A percentile compares a stretch with the other conserved stretches of the same genome.
Evolutionary conservation across 2,888 invertebrate genomes (phyloP).

Genomic region (Andrena camellia): DNA sequence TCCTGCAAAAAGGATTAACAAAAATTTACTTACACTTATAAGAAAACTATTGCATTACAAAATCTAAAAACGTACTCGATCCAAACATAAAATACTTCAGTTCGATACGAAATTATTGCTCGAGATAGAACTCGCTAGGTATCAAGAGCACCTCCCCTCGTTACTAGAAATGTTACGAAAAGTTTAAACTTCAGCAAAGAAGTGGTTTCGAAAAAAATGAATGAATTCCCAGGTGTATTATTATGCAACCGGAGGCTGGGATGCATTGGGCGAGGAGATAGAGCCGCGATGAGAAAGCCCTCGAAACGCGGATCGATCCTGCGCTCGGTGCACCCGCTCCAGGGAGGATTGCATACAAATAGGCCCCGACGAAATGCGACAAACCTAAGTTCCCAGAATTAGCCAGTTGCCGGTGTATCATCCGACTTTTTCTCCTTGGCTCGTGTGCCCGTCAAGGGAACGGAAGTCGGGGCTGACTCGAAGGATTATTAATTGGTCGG

Average conservation of each 20-base stretch:
- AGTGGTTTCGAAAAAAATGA: not conserved
- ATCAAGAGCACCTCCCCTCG: not conserved
- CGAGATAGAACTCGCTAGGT: not conserved
- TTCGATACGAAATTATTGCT: not conserved
- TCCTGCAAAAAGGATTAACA: not conserved
- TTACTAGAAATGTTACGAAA: not conserved
- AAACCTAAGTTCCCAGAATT: constrained; percentile 23
- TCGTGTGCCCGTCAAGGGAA: not conserved
- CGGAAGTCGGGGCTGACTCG: not conserved
- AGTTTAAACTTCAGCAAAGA: not conserved
- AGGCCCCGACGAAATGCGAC: constrained; percentile 44
- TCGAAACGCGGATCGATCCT: constrained; percentile 66
- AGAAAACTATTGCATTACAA: not conserved
- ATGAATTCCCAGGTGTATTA: not conserved
- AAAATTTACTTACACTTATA: not conserved
- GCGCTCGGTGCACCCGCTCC: constrained; percentile 53
- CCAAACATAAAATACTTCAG: not conserved
- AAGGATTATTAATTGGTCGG: constrained; percentile 58
- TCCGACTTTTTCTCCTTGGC: not conserved
- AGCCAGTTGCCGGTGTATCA: not conserved
- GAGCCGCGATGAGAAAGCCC: constrained; percentile 46
- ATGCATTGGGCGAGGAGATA: constrained; percentile 20
- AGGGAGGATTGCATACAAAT: constrained; percentile 67
- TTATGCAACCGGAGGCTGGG: constrained; percentile 14
- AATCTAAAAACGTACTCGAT: not conserved